Conservation (phyloP, 2,888 invertebrate species). For the Hyposoter didymator region DNA sequence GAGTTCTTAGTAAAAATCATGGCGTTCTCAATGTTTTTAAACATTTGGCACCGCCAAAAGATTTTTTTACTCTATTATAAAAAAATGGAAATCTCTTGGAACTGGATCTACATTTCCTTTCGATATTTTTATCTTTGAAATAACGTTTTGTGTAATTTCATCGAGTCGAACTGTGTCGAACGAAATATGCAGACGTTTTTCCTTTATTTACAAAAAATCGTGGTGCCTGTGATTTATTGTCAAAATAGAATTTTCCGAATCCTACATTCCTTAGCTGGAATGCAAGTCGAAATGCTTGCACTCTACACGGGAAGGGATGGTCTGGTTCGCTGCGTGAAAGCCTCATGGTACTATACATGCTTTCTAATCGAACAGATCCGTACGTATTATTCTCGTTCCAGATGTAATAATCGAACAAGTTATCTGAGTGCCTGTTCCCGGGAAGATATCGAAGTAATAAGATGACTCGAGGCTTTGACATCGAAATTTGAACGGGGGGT, state of each 20-base stretch:
- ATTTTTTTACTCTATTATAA: too few species aligned
- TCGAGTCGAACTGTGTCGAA: not conserved
- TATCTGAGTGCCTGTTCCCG: constrained; percentile 18
- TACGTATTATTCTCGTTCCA: constrained; percentile 32
- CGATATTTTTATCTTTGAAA: not conserved
- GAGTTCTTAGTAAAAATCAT: too few species aligned
- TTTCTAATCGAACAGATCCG: constrained; percentile 24
- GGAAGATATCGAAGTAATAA: constrained; percentile 55
- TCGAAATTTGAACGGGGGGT: constrained; percentile 14
- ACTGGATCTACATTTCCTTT: not conserved
- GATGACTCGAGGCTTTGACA: constrained; percentile 33
- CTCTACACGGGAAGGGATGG: not conserved
- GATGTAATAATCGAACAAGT: constrained; percentile 58
- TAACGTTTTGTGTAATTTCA: not conserved
- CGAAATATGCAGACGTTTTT: not conserved
- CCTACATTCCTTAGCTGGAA: not conserved
- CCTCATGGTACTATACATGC: constrained; percentile 16
- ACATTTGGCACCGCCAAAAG: too few species aligned
- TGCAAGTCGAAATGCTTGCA: not conserved
- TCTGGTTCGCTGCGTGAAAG: not conserved
- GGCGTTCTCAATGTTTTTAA: too few species aligned
- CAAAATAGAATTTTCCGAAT: not conserved
- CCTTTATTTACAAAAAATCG: not conserved
- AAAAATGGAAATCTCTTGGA: not conserved
- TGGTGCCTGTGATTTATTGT: not conserved